These are phyloP conservation scores for Steromphala cineraria DNA, from an alignment of 2,888 invertebrate genomes.

Conservation along the genomic window DNA sequence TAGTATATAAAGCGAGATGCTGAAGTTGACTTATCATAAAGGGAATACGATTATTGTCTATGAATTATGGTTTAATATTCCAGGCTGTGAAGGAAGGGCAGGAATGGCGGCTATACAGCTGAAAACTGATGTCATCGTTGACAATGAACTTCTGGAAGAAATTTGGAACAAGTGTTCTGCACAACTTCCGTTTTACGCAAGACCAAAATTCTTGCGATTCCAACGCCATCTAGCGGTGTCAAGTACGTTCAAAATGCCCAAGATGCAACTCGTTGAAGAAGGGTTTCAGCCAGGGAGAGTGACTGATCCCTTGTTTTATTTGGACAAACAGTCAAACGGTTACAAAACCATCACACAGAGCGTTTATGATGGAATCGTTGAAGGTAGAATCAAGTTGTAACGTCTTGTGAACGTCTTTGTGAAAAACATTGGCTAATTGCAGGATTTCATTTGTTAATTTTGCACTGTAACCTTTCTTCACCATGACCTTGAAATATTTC, in stretches of 20 bases:
- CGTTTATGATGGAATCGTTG: not conserved
- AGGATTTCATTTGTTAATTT: too few relatives aligned
- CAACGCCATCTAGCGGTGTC: conserved; percentile 48
- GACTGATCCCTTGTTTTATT: conserved; percentile 48
- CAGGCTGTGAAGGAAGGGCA: conserved; percentile 52
- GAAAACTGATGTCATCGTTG: conserved; percentile 33
- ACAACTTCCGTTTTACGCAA: conserved; percentile 57
- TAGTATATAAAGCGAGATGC: too few relatives aligned
- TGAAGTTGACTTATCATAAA: too few relatives aligned
- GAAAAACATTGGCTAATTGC: too few relatives aligned
- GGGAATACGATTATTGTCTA: too few relatives aligned
- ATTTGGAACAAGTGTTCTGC: conserved; percentile 45
- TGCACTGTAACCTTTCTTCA: too few relatives aligned
- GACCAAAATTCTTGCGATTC: conserved; percentile 60
- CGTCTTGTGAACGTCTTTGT: too few relatives aligned
- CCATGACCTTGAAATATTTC: too few relatives aligned
- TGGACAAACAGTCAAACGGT: conserved; percentile 40
- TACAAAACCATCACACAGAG: conserved; percentile 35
- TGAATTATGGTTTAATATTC: not conserved
- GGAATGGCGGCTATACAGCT: conserved; percentile 64
- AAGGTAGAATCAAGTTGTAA: not conserved
- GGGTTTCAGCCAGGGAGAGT: conserved; percentile 48
- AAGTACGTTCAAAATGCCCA: conserved; percentile 61
- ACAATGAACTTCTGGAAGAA: conserved; percentile 30
- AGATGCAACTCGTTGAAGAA: conserved; percentile 54